Conservation (phyloP, 2,888 invertebrate genomes). For the Podabrus alpinus region DNA sequence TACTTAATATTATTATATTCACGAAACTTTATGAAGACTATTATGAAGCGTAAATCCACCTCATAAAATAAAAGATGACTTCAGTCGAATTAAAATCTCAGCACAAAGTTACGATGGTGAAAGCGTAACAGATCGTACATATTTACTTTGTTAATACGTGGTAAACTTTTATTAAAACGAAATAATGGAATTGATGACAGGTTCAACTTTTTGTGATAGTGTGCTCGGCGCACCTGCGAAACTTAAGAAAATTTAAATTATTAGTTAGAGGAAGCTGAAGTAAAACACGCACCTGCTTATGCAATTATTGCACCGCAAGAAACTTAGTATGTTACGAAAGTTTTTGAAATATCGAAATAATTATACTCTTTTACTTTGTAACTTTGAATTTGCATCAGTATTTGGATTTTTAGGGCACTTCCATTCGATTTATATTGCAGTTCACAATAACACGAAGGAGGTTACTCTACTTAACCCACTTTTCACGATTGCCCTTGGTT, state of each 20-base stretch:
- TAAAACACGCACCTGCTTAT: conserved; percentile 79
- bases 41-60: neutral
- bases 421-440: neutral
- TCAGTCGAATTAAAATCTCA: neutral
- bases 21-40: neutral
- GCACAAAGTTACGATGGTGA: neutral
- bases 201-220: neutral
- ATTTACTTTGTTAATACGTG: neutral
- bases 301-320: conserved; percentile 79
- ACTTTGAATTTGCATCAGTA: neutral
- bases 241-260: conserved; percentile 76
- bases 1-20: neutral
- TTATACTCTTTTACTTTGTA: neutral
- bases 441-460: no score
- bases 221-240: conserved; percentile 72
- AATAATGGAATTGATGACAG: neutral
- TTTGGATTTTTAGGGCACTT: neutral
- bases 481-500: no score
- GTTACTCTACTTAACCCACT: no score
- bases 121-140: neutral
- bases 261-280: conserved; percentile 82
- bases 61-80: neutral
- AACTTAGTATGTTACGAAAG: neutral
- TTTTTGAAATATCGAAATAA: neutral
- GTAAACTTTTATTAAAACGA: neutral